phyloP scores from a whole-genome alignment of 1,140 invertebrate genomes.

The Zaprionus camerounensis region DNA sequence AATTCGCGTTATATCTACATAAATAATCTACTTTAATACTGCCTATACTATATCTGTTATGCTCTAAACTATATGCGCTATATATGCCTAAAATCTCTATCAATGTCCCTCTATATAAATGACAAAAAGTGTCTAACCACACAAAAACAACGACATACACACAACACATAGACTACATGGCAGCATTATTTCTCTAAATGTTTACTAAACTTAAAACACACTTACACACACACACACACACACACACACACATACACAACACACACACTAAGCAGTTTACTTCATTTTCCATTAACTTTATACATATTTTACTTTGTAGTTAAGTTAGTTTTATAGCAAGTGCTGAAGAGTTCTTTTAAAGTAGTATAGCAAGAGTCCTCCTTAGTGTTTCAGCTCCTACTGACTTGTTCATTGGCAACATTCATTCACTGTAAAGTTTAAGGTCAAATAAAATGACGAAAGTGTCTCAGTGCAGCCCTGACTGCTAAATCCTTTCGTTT shows the following conservation, averaged over 20 bases:
- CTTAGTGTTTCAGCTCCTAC: neutral
- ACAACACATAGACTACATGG: slow-evolving; percentile 22
- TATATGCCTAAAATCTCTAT: slow-evolving; percentile 52
- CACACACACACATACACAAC: slow-evolving; percentile 26
- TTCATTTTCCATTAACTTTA: slow-evolving; percentile 15
- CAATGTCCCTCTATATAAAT: slow-evolving; percentile 2
- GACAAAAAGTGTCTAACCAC: slow-evolving; percentile 20
- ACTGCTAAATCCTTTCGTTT: slow-evolving; percentile 8
- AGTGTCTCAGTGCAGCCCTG: neutral
- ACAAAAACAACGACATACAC: slow-evolving; percentile 12
- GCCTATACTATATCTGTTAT: slow-evolving; percentile 28
- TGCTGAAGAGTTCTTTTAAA: neutral
- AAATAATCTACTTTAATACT: slow-evolving; percentile 25
- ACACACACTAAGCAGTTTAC: slow-evolving; percentile 9
- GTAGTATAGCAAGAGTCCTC: neutral
- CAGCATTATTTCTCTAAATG: slow-evolving; percentile 39
- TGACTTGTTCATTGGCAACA: neutral
- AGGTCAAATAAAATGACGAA: slow-evolving; percentile 42
- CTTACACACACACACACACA: slow-evolving; percentile 23
- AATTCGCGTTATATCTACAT: slow-evolving; percentile 43
- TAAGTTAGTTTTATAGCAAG: slow-evolving; percentile 21
- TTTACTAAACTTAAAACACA: slow-evolving; percentile 47
- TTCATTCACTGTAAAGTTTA: slow-evolving; percentile 52
- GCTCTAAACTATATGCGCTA: slow-evolving; percentile 53
- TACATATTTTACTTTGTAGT: slow-evolving; percentile 10